Base-by-base conservation (phyloP, 2,888 invertebrate genomes). In the Pandemis heparana region DNA sequence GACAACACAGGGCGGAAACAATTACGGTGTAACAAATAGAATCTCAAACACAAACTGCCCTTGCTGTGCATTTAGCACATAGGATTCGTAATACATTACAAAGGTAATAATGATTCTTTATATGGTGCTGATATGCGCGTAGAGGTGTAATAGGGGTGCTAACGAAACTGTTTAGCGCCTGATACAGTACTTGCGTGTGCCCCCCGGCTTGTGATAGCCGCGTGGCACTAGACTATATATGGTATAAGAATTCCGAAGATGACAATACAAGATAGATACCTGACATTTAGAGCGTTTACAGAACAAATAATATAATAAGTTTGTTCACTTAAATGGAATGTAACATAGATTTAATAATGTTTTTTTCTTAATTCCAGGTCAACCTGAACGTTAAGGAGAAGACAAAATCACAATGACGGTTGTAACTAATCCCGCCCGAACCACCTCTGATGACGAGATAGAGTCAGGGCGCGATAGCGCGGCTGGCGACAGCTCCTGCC, bases 21-120 rank as follows among this genome's bases (percentile, higher is more conserved):
- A 73, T 64, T 69, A 73, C 59, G 60, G 43, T 69, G 64, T 62
- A 69, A 73, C 76, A 80, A 77, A 78, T 75, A 70, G 51, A 51
- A 73, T 75, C 79, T 18, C 62, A 63, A 63, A 46, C 32, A 75
- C 77, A 77, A 82, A 81, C 82, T 89, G 87, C 89, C 92, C 92
- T 93, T 93, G 92, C 83, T 68, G 76, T 81, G 77, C 84, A 80
- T 84, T 92, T 92, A 91, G 85, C 93, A 89, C 90, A 76, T 88
- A 78, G 70, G 87, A 89, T 87, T 89, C 83, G 82, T 87, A 86
- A 82, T 80, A 85, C 86, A 87, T 85, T 67, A 84, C 87, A 80
- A 79, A 85, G 80, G 82, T 86, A 90, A 92, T 92, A 93, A 93
- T 88, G 90, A 92, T 87, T 88, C 92, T 89, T 91, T 91, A 92